Conservation (phyloP, 2,888 invertebrate genomes). For the Drosophila infuscata region DNA sequence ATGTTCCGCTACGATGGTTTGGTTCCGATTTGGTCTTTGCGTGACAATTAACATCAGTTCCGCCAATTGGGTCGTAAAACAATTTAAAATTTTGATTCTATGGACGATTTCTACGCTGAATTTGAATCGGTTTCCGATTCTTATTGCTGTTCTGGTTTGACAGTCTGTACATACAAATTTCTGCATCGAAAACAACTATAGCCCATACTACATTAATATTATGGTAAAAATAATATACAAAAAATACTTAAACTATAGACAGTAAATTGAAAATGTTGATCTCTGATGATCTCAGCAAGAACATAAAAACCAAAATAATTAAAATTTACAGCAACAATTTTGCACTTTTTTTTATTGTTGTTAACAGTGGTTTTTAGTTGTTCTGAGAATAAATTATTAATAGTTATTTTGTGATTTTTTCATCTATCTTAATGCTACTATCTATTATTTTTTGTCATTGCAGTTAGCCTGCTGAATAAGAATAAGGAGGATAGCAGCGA, state of each 20-base stretch:
- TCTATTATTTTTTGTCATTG: background rate
- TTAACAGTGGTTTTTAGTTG: background rate
- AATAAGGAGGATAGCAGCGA: slow-evolving; percentile 85
- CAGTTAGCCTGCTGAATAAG: slow-evolving; percentile 75
- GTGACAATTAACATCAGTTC: background rate
- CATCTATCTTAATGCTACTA: background rate
- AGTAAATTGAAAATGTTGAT: background rate
- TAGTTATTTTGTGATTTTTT: background rate
- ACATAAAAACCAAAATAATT: background rate
- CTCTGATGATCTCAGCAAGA: background rate
- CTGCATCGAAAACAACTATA: background rate
- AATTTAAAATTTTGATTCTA: background rate
- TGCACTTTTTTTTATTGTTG: background rate
- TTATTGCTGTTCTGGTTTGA: no score
- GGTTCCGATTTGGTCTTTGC: background rate
- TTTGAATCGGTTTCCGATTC: background rate
- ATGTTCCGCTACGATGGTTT: background rate
- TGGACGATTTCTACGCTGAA: background rate
- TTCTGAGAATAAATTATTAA: background rate
- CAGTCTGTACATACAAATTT: background rate
- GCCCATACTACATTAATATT: background rate
- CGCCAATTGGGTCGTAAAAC: background rate
- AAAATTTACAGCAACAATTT: background rate
- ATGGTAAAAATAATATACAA: background rate
- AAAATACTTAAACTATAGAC: background rate